phyloP scores from a whole-genome alignment of 2,797 vertebrate species.

The Oryzias sinensis region DNA sequence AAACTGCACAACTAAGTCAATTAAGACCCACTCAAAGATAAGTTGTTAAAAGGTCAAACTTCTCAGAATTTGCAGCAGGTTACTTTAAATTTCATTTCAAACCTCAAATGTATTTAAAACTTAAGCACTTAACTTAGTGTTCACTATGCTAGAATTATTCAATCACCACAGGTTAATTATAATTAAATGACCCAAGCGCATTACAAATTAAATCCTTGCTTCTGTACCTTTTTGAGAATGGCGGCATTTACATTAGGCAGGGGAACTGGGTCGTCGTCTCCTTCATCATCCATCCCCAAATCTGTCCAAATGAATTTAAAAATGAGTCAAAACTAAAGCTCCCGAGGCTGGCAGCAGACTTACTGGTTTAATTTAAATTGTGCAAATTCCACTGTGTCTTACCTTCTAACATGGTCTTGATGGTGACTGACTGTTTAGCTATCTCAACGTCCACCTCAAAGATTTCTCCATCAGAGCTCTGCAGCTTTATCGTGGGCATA shows the following conservation, averaged over 20 bases:
- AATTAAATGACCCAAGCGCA: too few species aligned
- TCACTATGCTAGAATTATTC: too few species aligned
- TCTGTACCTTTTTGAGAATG: slow-evolving; percentile 94
- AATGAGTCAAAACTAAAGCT: neutral
- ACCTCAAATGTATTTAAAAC: too few species aligned
- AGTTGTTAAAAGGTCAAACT: neutral
- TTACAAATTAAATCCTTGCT: too few species aligned
- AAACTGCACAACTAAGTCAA: too few species aligned
- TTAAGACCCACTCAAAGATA: neutral
- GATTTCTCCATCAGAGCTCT: slow-evolving; percentile 98
- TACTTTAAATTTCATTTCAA: too few species aligned
- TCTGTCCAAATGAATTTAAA: slow-evolving; percentile 70
- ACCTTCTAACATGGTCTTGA: slow-evolving; percentile 99
- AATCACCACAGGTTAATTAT: too few species aligned
- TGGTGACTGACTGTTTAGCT: slow-evolving; percentile 98
- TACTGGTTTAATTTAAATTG: neutral
- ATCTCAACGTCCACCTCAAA: slow-evolving; percentile 99
- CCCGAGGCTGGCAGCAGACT: neutral
- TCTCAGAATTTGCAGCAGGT: neutral
- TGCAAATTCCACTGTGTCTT: neutral
- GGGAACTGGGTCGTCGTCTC: slow-evolving; percentile 97
- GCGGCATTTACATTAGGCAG: slow-evolving; percentile 98
- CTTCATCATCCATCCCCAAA: slow-evolving; percentile 99
- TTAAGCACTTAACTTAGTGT: too few species aligned
- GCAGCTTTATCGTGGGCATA: slow-evolving; percentile 97